Evolutionary conservation across 2,888 invertebrate genomes (phyloP).

Genomic region (Beris chalybata): DNA sequence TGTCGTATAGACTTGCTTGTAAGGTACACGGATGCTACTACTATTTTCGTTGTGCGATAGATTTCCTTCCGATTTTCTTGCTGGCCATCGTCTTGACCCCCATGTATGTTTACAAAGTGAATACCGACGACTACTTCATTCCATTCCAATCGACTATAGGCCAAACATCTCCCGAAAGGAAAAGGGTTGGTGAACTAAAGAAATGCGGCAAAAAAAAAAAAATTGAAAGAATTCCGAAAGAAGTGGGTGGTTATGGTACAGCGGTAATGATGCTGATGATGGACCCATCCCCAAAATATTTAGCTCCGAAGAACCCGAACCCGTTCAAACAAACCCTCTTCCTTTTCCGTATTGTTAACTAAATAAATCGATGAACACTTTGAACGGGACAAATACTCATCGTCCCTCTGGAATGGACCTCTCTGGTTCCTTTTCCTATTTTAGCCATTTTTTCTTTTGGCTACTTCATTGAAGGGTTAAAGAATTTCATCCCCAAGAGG

Average conservation of each 20-base stretch:
- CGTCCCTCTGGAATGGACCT: background rate
- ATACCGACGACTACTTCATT: slow-evolving; percentile 32
- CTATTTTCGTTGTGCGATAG: background rate
- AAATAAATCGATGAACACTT: slow-evolving; percentile 39
- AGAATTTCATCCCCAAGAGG: slow-evolving; percentile 34
- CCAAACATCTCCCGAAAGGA: background rate
- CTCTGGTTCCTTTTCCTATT: slow-evolving; percentile 17
- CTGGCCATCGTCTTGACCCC: slow-evolving; percentile 34
- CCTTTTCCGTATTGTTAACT: slow-evolving; percentile 36
- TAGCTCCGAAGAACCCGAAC: background rate
- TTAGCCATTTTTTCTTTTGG: slow-evolving; percentile 13
- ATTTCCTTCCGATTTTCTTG: slow-evolving; percentile 7
- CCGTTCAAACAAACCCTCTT: slow-evolving; percentile 22
- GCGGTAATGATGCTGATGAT: slow-evolving; percentile 33
- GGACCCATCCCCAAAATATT: slow-evolving; percentile 2
- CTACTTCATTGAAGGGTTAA: slow-evolving; percentile 11
- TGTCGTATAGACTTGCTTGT: no score
- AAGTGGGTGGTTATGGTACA: slow-evolving; percentile 11
- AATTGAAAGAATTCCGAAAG: background rate
- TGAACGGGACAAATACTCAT: slow-evolving; percentile 19
- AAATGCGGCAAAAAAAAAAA: no score
- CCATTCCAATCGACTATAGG: slow-evolving; percentile 19
- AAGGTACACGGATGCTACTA: no score
- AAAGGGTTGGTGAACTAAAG: no score
- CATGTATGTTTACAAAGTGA: slow-evolving; percentile 37